Evolutionary conservation across 2,888 invertebrate genomes (phyloP), one percentile per base, ranked within the genome.

Genomic region (Hedychridium roseum): DNA sequence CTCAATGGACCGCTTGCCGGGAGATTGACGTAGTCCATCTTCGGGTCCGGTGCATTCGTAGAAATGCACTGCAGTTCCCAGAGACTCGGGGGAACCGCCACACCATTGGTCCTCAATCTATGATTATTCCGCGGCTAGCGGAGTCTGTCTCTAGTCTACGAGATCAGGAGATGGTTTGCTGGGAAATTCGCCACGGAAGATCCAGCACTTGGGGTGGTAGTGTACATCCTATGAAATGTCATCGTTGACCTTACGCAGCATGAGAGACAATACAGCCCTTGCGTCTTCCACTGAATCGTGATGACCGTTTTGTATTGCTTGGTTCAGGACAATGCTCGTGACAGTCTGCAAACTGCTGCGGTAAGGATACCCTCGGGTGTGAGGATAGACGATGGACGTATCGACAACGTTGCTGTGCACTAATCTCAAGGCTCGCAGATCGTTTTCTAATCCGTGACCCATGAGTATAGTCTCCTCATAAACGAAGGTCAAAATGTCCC

Each of bases 201-300:
- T n/a, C n/a, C n/a, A n/a, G n/a, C n/a, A n/a, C n/a, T n/a, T n/a
- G n/a, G n/a, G n/a, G n/a, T n/a, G n/a, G n/a, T n/a, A n/a, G n/a
- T n/a, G n/a, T n/a, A n/a, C n/a, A n/a, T n/a, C n/a, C n/a, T n/a
- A n/a, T n/a, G n/a, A n/a, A n/a, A n/a, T n/a, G n/a, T n/a, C n/a
- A n/a, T n/a, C n/a, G n/a, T n/a, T n/a, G n/a, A n/a, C n/a, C 31
- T 43, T 64, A 1, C 41, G 31, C 0, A 94, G 81, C 83, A 96
- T 92, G 38, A 99, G 82, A 70, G 97, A 92, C 81, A 97, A 86
- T 61, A 93, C 93, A 7, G 93, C 88, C 26, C 86, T 83, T 1
- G 98, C 95, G 78, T 99, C 99, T 79, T 99, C 98, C 47, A 88
- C 84, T 56, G 95, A 93, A 79, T 95, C 92, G 81, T 99, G 99